Percentiles rank a stretch among this genome's conserved stretches.
Evolutionary conservation across 1,140 invertebrate species (phyloP).

Genomic region (Neuroterus valhalla): DNA sequence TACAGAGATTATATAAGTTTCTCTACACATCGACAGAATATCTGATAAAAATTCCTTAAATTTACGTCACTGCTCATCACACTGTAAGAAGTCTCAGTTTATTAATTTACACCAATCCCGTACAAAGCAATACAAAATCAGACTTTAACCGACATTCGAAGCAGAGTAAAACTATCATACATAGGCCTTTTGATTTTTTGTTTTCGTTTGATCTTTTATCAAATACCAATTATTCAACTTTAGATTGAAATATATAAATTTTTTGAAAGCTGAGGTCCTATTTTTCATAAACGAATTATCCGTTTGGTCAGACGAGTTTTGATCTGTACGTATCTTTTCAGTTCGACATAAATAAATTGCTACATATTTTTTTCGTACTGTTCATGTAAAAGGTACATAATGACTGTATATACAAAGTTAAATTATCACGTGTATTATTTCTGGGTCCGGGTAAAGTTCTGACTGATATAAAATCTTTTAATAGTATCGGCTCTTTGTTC

Average conservation of each 20-base stretch:
- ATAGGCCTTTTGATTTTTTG: constrained; percentile 45
- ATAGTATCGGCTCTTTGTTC: constrained; percentile 9
- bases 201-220: constrained; percentile 26
- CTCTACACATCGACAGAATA: background rate
- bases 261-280: background rate
- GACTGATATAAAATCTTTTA: constrained; percentile 3
- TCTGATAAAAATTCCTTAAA: constrained; percentile 9
- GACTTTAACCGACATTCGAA: constrained; percentile 54
- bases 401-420: constrained; percentile 25
- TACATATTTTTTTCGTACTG: background rate
- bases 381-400: constrained; percentile 20
- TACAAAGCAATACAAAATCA: constrained; percentile 58
- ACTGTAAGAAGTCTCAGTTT: constrained; percentile 22
- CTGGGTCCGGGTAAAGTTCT: background rate
- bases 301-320: constrained; percentile 28
- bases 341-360: background rate
- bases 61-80: background rate
- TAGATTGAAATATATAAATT: constrained; percentile 27
- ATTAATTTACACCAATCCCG: constrained; percentile 3
- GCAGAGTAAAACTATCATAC: constrained; percentile 24
- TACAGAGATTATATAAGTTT: constrained; percentile 24
- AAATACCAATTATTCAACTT: constrained; percentile 30
- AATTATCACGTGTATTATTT: constrained; percentile 15
- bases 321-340: background rate
- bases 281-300: background rate